Evolutionary conservation across 1,140 invertebrate species (phyloP), one percentile per base, ranked within the genome.

Genomic region (Drosophila aff.): DNA sequence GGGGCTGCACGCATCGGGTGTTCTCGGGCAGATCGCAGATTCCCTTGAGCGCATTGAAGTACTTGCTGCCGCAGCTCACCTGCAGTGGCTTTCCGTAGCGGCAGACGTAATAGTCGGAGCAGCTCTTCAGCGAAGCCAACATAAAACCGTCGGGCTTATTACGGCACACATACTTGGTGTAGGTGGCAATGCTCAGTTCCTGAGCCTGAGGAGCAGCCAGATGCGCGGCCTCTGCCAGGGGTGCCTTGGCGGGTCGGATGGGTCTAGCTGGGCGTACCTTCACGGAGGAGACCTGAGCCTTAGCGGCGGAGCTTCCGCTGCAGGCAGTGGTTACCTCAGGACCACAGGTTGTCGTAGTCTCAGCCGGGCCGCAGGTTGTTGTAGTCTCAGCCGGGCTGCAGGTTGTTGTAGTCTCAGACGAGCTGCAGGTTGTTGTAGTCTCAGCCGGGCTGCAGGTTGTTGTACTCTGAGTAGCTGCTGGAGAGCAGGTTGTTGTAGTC

Each of bases 1-100:
- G 15, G 2, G 90, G 82, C 67, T 92, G 86, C 15, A 92, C 74
- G 52, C 91, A 92, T 8, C 76, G 73, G 9, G 83, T 92, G 31
- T 92, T 92, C 47, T 89, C 76, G 7, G 91, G 91, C 58, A 92
- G 67, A 81, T 92, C 91, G 67, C 91, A 92, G 43, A 85, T 79
- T 40, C 91, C 91, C 75, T 85, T 92, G 46, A 91, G 60, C 0
- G 79, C 76, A 21, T 92, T 92, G 76, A 92, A 92, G 71, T 91
- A 92, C 41, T 79, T 79, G 6, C 65, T 16, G 13, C 91, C 91
- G 59, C 91, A 92, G 72, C 76, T 89, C 0, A 82, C 90, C 41
- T 60, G 75, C 28, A 92, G 36, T 0, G 91, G 81, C 8, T 76
- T 64, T 23, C 78, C 83, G 33, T 85, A 85, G 36, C 84, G 91